These are phyloP conservation scores for Calyptommatus sinebrachiatus DNA, from an alignment of 2,113 vertebrate species.

Conservation along the genomic window DNA sequence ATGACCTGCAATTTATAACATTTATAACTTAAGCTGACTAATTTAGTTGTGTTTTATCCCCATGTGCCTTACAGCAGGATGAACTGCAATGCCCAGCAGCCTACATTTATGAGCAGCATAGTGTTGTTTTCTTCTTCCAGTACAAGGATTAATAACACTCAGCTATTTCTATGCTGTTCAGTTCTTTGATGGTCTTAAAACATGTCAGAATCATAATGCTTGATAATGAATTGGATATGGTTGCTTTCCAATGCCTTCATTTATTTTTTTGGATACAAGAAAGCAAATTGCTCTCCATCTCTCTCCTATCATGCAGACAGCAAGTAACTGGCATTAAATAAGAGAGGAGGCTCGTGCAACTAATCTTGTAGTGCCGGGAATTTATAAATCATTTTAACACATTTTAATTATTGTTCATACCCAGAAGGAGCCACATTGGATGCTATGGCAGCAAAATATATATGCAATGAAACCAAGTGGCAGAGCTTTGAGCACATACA, in stretches of 20 bases:
- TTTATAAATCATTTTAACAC: background rate
- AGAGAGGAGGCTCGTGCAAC: background rate
- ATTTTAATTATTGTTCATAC: background rate
- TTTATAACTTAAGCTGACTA: background rate
- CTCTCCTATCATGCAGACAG: background rate
- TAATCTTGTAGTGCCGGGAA: background rate
- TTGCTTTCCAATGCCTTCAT: background rate
- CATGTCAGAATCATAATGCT: background rate
- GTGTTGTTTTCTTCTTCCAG: background rate
- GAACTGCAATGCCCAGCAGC: background rate
- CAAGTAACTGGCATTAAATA: slow-evolving; percentile 1
- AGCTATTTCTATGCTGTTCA: background rate
- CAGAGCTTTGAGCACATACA: background rate
- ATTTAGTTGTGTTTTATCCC: background rate
- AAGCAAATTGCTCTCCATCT: slow-evolving; percentile 1
- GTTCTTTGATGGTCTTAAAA: slow-evolving; percentile 2
- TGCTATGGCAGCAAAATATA: background rate
- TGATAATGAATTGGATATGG: background rate
- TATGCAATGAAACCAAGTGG: background rate
- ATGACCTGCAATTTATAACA: background rate
- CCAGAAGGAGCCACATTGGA: background rate
- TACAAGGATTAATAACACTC: background rate
- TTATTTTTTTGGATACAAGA: background rate
- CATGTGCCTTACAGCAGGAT: background rate
- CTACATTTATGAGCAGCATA: background rate